Evolutionary conservation across 53 echinoderm and acorn worm species (phyloP).

Genomic region (Hippasteria phrygiana): DNA sequence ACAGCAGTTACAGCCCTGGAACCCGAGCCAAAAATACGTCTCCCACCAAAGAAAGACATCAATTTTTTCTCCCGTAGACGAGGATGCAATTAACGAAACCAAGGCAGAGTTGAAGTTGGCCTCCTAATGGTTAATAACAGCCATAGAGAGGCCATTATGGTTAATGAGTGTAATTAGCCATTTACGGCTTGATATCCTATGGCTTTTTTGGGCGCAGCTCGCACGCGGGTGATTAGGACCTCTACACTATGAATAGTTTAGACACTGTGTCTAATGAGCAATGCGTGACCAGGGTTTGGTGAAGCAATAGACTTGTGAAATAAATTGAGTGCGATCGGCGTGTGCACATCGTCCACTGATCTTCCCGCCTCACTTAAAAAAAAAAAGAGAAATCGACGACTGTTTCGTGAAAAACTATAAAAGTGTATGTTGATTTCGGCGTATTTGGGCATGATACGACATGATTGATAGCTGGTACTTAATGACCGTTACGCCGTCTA

Average conservation of each 20-base stretch:
- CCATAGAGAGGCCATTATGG: slow-evolving; percentile 12
- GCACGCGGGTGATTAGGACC: slow-evolving; percentile 23
- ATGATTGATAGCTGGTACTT: too few species aligned
- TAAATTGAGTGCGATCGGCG: slow-evolving; percentile 41
- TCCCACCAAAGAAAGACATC: neutral
- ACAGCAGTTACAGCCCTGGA: neutral
- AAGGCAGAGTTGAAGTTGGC: slow-evolving; percentile 19
- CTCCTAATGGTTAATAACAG: neutral
- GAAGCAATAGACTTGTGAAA: slow-evolving; percentile 13
- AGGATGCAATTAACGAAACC: neutral
- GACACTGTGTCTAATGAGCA: slow-evolving; percentile 5
- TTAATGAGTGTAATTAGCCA: slow-evolving; percentile 45
- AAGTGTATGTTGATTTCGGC: neutral
- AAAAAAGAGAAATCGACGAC: neutral
- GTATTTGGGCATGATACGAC: too few species aligned
- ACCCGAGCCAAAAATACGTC: slow-evolving; percentile 8
- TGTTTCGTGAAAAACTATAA: slow-evolving; percentile 11
- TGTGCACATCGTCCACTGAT: slow-evolving; percentile 9
- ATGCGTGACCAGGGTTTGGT: slow-evolving; percentile 30
- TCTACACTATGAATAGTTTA: slow-evolving; percentile 6
- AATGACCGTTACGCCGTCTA: too few species aligned
- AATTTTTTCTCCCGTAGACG: neutral
- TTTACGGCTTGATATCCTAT: neutral
- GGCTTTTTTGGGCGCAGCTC: too few species aligned
- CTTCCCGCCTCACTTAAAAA: neutral